Conservation (phyloP, 2,797 vertebrate genomes). For the Octomys mimax region DNA sequence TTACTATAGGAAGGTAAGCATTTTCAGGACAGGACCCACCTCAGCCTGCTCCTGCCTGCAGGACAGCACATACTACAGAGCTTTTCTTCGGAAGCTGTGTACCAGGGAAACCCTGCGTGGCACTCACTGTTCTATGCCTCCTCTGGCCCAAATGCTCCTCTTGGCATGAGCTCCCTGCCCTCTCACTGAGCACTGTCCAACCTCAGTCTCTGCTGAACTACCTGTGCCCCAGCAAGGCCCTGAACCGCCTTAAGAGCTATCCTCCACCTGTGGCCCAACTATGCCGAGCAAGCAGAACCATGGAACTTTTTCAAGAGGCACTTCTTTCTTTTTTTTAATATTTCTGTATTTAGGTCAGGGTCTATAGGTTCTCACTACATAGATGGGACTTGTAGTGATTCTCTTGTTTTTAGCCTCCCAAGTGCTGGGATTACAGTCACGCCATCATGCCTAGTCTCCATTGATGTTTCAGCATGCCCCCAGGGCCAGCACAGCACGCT, state of each 20-base stretch:
- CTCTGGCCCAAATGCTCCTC: not conserved
- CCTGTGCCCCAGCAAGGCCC: not conserved
- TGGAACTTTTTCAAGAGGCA: not conserved
- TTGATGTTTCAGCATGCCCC: too few species aligned
- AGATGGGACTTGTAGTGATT: too few species aligned
- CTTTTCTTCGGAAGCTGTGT: not conserved
- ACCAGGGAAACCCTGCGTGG: not conserved
- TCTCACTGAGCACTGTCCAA: not conserved
- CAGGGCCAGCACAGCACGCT: too few species aligned
- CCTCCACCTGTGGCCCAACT: not conserved
- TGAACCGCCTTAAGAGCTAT: not conserved
- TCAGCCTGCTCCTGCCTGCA: not conserved
- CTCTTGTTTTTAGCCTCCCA: too few species aligned
- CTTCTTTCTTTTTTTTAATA: not conserved
- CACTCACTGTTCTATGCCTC: not conserved
- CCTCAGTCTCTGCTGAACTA: not conserved
- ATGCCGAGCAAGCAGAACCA: not conserved
- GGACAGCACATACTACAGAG: not conserved
- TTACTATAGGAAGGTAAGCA: conserved; percentile 30
- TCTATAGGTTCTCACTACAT: too few species aligned
- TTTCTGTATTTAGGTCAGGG: too few species aligned
- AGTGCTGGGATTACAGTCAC: too few species aligned
- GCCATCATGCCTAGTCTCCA: too few species aligned
- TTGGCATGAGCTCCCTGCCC: not conserved
- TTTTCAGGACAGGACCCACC: not conserved